Conservation (phyloP, 2,888 invertebrate genomes). For the Macaria liturata region DNA sequence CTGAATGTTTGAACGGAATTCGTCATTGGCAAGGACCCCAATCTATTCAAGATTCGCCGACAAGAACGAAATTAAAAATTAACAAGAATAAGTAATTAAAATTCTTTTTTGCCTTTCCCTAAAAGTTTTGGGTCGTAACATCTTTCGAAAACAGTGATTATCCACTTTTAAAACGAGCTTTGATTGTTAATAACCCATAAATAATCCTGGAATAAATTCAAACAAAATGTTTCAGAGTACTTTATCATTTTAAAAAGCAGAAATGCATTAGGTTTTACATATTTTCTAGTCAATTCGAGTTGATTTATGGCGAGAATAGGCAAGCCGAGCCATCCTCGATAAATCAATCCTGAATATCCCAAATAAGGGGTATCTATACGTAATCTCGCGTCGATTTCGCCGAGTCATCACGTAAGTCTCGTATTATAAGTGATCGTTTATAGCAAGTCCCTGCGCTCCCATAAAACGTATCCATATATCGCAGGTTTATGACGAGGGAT, state of each 20-base stretch:
- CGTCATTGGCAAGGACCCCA: neutral
- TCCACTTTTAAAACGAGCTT: constrained; percentile 8
- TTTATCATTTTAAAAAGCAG: constrained; percentile 19
- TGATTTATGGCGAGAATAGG: constrained; percentile 40
- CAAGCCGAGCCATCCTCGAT: constrained; percentile 38
- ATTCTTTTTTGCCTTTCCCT: constrained; percentile 20
- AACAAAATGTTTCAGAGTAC: constrained; percentile 3
- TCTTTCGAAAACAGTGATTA: constrained; percentile 11
- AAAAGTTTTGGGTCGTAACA: constrained; percentile 12
- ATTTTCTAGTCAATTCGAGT: constrained; percentile 30
- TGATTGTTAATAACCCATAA: constrained; percentile 11
- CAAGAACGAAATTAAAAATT: constrained; percentile 15
- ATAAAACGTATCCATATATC: constrained; percentile 35
- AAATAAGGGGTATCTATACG: constrained; percentile 23
- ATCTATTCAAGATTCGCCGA: constrained; percentile 7
- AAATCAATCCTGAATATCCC: constrained; percentile 41
- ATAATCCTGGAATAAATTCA: constrained; percentile 8
- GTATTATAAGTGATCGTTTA: constrained; percentile 20
- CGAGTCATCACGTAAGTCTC: constrained; percentile 33
- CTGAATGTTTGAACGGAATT: neutral
- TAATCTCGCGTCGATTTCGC: constrained; percentile 29
- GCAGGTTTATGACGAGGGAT: constrained; percentile 27
- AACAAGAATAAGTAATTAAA: constrained; percentile 14
- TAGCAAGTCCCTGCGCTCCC: constrained; percentile 22
- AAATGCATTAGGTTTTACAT: constrained; percentile 9